Conservation (phyloP, 2,888 invertebrate genomes). For the Drosophila anceps region DNA sequence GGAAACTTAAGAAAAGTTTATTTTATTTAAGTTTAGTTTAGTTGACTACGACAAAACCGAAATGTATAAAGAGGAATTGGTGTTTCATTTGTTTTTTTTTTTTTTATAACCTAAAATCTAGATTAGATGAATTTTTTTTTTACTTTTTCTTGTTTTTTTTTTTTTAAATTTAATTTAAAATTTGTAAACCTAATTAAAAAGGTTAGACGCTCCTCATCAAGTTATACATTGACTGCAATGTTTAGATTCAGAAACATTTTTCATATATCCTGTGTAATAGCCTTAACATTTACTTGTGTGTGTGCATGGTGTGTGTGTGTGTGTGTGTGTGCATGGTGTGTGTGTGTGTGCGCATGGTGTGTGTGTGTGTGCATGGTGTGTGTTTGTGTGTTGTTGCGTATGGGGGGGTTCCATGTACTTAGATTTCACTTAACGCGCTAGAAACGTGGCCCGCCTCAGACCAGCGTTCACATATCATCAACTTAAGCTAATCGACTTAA, state of each 20-base stretch:
- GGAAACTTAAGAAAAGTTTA: not conserved
- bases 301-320: not conserved
- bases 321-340: not conserved
- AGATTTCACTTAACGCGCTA: slow-evolving; percentile 27
- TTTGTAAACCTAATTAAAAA: not conserved
- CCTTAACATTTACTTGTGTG: slow-evolving; percentile 7
- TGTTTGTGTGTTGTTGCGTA: not conserved
- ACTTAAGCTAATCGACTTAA: slow-evolving; percentile 17
- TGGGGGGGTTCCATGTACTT: not conserved
- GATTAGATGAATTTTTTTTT: not conserved
- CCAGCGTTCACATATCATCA: slow-evolving; percentile 3
- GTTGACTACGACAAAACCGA: not conserved
- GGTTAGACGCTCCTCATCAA: not conserved
- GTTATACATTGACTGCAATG: too few species aligned
- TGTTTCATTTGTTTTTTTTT: too few species aligned
- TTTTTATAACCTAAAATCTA: not conserved
- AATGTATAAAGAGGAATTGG: not conserved
- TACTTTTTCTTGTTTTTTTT: not conserved
- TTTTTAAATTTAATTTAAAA: not conserved
- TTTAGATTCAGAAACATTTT: not conserved
- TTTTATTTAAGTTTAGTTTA: not conserved
- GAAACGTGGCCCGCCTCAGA: slow-evolving; percentile 10
- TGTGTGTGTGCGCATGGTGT: not conserved
- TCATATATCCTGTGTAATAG: not conserved
- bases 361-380: not conserved